Base-by-base conservation (phyloP, 2,113 vertebrate genomes). In the Phrynosoma blainvillii region DNA sequence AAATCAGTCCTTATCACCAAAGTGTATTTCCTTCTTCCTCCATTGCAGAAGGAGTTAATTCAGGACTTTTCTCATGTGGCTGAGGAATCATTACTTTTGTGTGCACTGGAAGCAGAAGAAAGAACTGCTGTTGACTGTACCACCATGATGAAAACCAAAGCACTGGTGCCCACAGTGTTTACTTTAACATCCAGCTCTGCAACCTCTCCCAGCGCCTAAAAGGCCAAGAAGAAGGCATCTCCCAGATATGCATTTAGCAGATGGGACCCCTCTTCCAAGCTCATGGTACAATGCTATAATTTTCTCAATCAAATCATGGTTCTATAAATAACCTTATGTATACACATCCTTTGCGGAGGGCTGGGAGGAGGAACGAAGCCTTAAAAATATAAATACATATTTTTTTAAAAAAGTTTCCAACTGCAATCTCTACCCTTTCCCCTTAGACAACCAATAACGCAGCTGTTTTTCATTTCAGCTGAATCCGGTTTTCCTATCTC, bases 171-270 rank as follows among this genome's bases (percentile, higher is more conserved):
- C 77, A 32, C 36, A 84, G 0, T 68, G 78, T 82, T 87, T 75
- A 74, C n/a, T 89, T 90, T 86, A 83, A 65, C 62, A 86, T 52
- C 18, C 84, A 77, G 65, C 36, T 62, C 20, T 80, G 86, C 5
- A n/a, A 85, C 40, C 32, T 91, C 68, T 71, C 25, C 73, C 27
- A 89, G 84, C 91, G 54, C 5, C 65, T 36, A n/a, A 74, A 73
- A 90, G 18, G 47, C 90, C 84, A 82, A 79, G 68, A 93, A 93
- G n/a, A 36, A 79, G 73, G 42, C 89, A 83, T 79, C 88, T 84
- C n/a, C 79, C 54, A 66, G 66, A 23, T 73, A 65, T 1, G 30
- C 18, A 18, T 85, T 85, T 90, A 90, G 86, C 56, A 88, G 84
- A 82, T 0, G 5, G 87, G 86, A 89, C 10, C 79, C 84, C 40